These are phyloP conservation scores for Oncorhynchus keta DNA, from an alignment of 2,113 vertebrate genomes.

Conservation along the genomic window DNA sequence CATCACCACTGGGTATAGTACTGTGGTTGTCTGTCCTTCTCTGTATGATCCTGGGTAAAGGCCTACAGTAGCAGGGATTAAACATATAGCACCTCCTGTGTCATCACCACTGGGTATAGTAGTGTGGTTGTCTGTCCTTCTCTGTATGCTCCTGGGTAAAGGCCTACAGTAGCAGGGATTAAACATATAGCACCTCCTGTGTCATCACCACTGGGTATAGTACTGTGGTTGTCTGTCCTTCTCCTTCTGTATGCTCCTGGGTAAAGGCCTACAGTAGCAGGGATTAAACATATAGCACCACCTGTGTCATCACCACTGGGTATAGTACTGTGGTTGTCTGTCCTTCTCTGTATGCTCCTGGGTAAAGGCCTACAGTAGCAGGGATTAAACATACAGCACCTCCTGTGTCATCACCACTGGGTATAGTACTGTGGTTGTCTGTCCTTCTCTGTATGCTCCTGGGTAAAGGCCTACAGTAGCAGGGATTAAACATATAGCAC, in stretches of 20 bases:
- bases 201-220: too few species aligned
- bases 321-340: neutral
- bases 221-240: neutral
- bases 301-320: too few species aligned
- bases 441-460: neutral
- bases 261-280: conserved; percentile 14
- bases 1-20: too few species aligned
- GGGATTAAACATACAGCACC: conserved; percentile 70
- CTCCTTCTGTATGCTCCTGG: neutral
- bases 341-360: neutral
- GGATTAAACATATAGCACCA: conserved; percentile 68
- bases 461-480: neutral
- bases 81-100: too few species aligned
- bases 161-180: conserved; percentile 68
- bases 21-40: neutral
- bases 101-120: too few species aligned
- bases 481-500: conserved; percentile 70
- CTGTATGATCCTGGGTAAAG: neutral
- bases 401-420: too few species aligned
- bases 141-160: neutral
- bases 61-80: conserved; percentile 71
- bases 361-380: neutral
- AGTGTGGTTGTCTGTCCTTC: neutral
- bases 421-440: neutral
- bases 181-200: conserved; percentile 16